Evolutionary conservation across 2,113 vertebrate genomes (phyloP), one percentile per base, ranked within the genome.

Genomic region (Gymnogyps californianus): DNA sequence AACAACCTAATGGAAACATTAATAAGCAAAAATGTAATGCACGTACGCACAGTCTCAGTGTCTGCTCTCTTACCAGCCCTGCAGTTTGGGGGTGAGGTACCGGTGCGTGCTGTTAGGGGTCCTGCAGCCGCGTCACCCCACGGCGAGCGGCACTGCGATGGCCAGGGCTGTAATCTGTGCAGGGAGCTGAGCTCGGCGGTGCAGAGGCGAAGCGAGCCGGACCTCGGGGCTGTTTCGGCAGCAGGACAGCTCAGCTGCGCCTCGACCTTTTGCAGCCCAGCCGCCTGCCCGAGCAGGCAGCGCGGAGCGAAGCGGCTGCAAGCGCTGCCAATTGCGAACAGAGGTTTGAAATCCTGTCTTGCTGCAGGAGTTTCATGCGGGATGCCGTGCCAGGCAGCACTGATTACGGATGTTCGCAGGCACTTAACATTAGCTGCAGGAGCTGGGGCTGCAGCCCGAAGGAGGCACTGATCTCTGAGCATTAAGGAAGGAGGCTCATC

Each of bases 31-130:
- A 26, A 6, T 2, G 0, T 2, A 36, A 8, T 3, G 7, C 10
- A 0, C 0, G 0, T 14, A 5, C 0, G 3, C 24, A 1, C 34
- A 18, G 9, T 2, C 32, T 7, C 32, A 4, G 16, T 3, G 36
- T 16, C 28, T 2, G 7, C 44, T 54, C 58, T 40, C 40, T 11
- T 10, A 6, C 26, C 59, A 49, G 44, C 36, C 61, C 83, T 13
- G 5, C 4, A 0, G 2, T 5, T 7, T 18, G 12, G 49, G 51
- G 54, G 34, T 1, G 20, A 8, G 8, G 79, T 25, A 7, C 6
- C 61, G 5, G 11, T 10, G 59, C 5, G 0, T 24, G 49, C 66
- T 24, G 36, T 3, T 9, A 5, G 44, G 55, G 54, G 28, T n/a
- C 32, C 66, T 55, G 51, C 29, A 18, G 42, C 17, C 1, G 6